phyloP scores from a whole-genome alignment of 2,113 vertebrate genomes.

The Terrapene triunguis region DNA sequence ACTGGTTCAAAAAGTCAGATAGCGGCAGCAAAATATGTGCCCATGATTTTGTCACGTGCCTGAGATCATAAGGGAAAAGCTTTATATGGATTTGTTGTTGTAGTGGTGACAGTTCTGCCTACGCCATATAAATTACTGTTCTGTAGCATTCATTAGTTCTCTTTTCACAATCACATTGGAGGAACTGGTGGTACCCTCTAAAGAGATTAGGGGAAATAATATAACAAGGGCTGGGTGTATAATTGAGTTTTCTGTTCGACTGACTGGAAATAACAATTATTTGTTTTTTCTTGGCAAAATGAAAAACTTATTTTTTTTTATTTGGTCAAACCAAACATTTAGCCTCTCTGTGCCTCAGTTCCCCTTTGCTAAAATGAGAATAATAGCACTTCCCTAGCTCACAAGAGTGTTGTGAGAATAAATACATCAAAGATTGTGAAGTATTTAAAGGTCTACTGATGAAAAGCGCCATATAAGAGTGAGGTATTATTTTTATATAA shows the following conservation, averaged over 20 bases:
- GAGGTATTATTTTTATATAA: not conserved
- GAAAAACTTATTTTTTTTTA: not conserved
- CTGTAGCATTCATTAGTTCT: not conserved
- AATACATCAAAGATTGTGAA: not conserved
- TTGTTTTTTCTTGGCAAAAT: not conserved
- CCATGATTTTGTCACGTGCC: not conserved
- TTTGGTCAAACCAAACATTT: not conserved
- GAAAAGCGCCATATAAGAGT: not conserved
- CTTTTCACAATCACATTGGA: not conserved
- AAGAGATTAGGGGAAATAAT: not conserved
- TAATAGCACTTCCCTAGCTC: not conserved
- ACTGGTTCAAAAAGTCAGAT: not conserved
- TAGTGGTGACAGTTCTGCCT: not conserved
- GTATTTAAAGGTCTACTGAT: not conserved
- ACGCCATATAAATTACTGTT: not conserved
- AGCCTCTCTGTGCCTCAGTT: not conserved
- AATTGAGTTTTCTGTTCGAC: not conserved
- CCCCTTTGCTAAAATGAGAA: not conserved
- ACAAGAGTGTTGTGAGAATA: not conserved
- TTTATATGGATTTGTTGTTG: not conserved
- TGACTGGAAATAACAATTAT: not conserved
- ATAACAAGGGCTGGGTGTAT: not conserved
- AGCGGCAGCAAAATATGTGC: not conserved
- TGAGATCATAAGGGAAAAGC: not conserved
- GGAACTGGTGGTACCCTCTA: not conserved